Evolutionary conservation across 1,140 invertebrate genomes (phyloP), one percentile per base, ranked within the genome.

Genomic region (Potamilus streckersoni): DNA sequence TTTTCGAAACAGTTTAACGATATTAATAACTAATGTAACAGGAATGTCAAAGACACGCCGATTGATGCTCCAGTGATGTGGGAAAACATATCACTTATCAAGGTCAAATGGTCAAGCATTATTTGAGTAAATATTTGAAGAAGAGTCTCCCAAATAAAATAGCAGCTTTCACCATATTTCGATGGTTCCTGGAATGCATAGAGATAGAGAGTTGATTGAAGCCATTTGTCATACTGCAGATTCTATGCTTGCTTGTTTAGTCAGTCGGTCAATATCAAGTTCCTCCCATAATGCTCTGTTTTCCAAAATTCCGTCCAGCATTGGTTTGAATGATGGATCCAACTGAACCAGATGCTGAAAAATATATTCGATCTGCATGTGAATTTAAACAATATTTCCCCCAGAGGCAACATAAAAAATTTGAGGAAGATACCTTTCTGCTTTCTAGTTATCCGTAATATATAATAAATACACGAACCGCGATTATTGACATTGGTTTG

Each of bases 201-300:
- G 38, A 49, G 6, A 49, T 4, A 49, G 6, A 11, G 38, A 4
- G 38, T 49, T 49, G 38, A 0, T 49, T 49, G 38, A 49, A 11
- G 38, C 38, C 6, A 49, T 6, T 8, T 49, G 11, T 49, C 38
- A 49, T 49, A 49, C 11, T 49, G 38, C 38, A 5, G 38, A 49
- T 49, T 49, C 38, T 49, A 49, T 49, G 38, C 65, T 23, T 19
- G 71, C 74, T 23, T 78, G 73, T 70, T 82, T 81, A 61, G 71
- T 71, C 19, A 86, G 73, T 71, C 84, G 68, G 38, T 85, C 82
- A 14, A 80, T 76, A 61, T 87, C 86, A 27, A 86, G 70, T 27
- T 72, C 76, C 66, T 86, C 85, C 86, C 86, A 87, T 59, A 79
- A 69, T 11, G 77, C 79, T 79, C 86, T 73, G 79, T 87, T 87